Base-by-base conservation (phyloP, 1,140 invertebrate genomes). In the Akabosia matsudoensis region DNA sequence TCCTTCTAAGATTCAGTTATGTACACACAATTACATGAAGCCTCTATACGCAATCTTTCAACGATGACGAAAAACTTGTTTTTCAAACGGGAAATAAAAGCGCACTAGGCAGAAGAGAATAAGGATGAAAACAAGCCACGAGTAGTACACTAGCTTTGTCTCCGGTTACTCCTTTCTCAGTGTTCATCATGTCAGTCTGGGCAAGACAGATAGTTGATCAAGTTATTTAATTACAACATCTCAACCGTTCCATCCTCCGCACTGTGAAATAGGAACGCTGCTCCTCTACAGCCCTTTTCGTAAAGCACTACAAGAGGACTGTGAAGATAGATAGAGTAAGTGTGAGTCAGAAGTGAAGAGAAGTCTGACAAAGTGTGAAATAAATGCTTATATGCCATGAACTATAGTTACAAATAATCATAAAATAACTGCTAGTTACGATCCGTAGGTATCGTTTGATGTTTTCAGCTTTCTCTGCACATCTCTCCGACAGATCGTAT, bases 141-240 rank as follows among this genome's bases (percentile, higher is more conserved):
- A 45, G 37, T 18, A 45, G 18, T 10, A 18, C 18, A 18, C 7
- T 10, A 45, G 37, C 18, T 45, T 67, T 67, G 28, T 67, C 28
- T 67, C 61, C 61, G 61, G 28, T 67, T 67, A 67, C n/a, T 67
- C 61, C 61, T 30, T 30, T 67, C 61, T 2, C 30, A 67, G 61
- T 67, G 28, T 31, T 67, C 61, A 67, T 67, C 61, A 67, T 30
- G 61, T 30, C 61, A 31, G 61, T 67, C 61, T 67, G 61, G 28
- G n/a, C 61, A 67, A 67, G 61, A 67, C 61, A 67, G 26, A 67
- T 67, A 67, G 61, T 67, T 67, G 61, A 67, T 67, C 61, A 67
- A 67, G 61, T 67, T 67, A 67, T 67, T 67, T 67, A 67, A 67
- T 67, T 67, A 67, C 31, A 67, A 67, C 61, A 67, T 67, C 61